Conservation (phyloP, 92 coral and sea anemone genomes). For the Actinostola sp. region DNA sequence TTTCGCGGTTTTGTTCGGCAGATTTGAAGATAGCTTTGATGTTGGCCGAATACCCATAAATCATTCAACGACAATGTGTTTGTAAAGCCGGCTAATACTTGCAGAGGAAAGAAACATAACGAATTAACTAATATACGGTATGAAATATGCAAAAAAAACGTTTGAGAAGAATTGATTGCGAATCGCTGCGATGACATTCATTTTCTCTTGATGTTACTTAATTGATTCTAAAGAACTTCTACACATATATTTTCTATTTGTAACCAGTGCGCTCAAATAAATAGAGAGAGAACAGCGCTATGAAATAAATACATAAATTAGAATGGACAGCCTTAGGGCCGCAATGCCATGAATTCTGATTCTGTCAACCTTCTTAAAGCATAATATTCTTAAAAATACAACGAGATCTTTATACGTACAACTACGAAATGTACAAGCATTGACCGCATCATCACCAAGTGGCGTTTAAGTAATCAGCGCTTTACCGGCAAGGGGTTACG, state of each 20-base stretch:
- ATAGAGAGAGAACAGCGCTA: neutral
- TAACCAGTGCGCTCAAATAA: slow-evolving; percentile 4
- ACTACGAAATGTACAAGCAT: neutral
- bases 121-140: neutral
- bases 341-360: neutral
- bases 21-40: slow-evolving; percentile 34
- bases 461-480: neutral
- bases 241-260: no score
- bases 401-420: no score
- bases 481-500: neutral
- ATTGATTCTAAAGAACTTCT: no score
- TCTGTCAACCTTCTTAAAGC: no score
- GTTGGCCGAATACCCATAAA: slow-evolving; percentile 21
- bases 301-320: neutral
- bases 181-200: no score
- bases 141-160: neutral
- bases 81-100: slow-evolving; percentile 7
- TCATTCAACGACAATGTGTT: slow-evolving; percentile 17
- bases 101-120: slow-evolving; percentile 1
- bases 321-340: neutral
- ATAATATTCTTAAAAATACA: no score
- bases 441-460: slow-evolving; percentile 4
- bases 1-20: slow-evolving; percentile 27
- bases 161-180: neutral
- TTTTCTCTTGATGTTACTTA: no score